A percentile compares a stretch with the other conserved stretches of the same genome.
Evolutionary conservation across 2,113 vertebrate genomes (phyloP).

Genomic region (Daubentonia madagascariensis): DNA sequence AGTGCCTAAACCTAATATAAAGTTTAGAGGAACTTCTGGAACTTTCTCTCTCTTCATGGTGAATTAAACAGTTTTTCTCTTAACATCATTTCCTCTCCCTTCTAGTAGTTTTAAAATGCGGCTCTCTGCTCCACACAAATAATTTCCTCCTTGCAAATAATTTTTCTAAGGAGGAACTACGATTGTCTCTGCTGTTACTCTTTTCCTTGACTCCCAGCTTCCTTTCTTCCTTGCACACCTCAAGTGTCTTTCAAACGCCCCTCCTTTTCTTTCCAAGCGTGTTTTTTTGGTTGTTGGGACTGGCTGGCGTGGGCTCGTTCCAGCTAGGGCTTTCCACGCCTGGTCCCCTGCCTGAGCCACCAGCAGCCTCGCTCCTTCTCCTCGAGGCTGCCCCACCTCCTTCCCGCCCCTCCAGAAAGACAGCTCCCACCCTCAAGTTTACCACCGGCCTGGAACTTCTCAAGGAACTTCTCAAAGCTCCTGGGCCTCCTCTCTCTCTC

Average conservation of each 20-base stretch:
- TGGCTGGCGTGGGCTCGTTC: neutral
- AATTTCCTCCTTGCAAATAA: neutral
- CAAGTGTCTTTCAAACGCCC: neutral
- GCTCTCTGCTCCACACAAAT: neutral
- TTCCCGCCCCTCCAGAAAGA: neutral
- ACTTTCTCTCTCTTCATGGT: neutral
- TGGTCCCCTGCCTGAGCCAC: rapidly evolving
- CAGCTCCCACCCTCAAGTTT: neutral
- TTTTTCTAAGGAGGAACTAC: neutral
- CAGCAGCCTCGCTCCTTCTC: neutral
- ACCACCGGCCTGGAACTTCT: conserved; percentile 28
- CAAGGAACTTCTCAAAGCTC: neutral
- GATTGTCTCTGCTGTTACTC: no score
- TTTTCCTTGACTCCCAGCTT: neutral
- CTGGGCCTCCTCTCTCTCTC: neutral
- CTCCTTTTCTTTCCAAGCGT: neutral
- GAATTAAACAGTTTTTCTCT: neutral
- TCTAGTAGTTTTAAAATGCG: neutral
- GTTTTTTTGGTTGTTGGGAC: neutral
- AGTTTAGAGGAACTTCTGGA: neutral
- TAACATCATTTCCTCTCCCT: neutral
- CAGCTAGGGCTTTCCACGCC: neutral
- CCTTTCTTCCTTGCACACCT: neutral
- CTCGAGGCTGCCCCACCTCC: neutral
- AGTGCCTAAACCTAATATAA: neutral